Base-by-base conservation (phyloP, 2,888 invertebrate species). In the Mesorhabditis spiculigera region DNA sequence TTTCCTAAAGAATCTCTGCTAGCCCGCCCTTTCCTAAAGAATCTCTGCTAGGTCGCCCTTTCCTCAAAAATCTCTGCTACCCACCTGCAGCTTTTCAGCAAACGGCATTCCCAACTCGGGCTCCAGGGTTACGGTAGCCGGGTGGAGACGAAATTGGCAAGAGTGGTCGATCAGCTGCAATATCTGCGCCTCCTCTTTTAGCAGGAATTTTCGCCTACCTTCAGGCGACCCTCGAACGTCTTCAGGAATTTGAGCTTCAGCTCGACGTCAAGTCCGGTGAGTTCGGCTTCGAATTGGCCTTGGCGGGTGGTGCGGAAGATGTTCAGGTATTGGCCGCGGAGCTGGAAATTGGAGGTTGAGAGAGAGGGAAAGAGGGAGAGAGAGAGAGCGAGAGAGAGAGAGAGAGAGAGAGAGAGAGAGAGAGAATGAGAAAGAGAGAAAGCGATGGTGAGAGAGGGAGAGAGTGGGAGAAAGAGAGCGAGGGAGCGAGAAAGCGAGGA, bases 111-210 rank as follows among this genome's bases (percentile, higher is more conserved):
- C 58, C 58, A 50, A 50, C 58, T 50, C 58, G 58, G 58, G 58
- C 58, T 50, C 10, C 3, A 50, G n/a, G 58, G n/a, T 10, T 50
- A 50, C 58, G 58, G 58, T 50, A 10, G n/a, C 58, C 8, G 58
- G 10, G 1, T 50, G 10, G 10, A 50, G n/a, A 10, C 10, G 10
- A n/a, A 50, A 50, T 50, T 50, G 58, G n/a, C 58, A 50, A 10
- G 58, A 50, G 10, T 50, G 58, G n/a, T 50, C 58, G 58, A 50
- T 50, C 58, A 50, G 58, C 58, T 50, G 58, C 10, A 50, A 50
- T 13, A 50, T 50, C 58, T 50, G 58, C n/a, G n/a, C n/a, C n/a
- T 50, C 10, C 8, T 13, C n/a, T 50, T 50, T 50, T 13, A 50
- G n/a, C n/a, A 10, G 8, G n/a, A 50, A 50, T n/a, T 50, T 50